Evolutionary conservation across 2,797 vertebrate genomes (phyloP).

Genomic region (Lycodopsis pacificus): DNA sequence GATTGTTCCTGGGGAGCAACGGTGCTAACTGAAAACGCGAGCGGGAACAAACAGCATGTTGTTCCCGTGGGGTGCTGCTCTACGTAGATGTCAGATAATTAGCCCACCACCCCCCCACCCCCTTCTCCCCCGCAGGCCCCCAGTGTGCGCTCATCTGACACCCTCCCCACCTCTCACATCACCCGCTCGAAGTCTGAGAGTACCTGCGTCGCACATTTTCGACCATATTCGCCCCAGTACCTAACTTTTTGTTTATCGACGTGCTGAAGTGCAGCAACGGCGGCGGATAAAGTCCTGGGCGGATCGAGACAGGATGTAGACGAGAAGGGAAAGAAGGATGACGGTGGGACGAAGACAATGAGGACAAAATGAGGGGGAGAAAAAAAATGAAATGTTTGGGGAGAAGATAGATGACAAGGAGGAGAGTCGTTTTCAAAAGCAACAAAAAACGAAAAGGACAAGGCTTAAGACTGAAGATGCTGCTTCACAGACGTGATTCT

Average conservation of each 20-base stretch:
- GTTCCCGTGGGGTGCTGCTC: conserved; percentile 80
- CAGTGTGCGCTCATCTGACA: conserved; percentile 70
- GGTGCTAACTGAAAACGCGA: conserved; percentile 82
- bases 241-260: conserved; percentile 23
- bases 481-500: conserved; percentile 66
- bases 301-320: background rate
- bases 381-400: background rate
- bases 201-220: conserved; percentile 77
- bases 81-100: conserved; percentile 86
- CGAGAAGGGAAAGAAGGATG: background rate
- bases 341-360: background rate
- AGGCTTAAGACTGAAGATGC: conserved; percentile 43
- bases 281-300: background rate
- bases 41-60: conserved; percentile 83
- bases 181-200: conserved; percentile 52
- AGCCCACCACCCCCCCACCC: conserved; percentile 43
- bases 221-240: conserved; percentile 33
- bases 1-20: conserved; percentile 83
- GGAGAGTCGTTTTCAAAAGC: conserved; percentile 8
- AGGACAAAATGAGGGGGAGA: background rate
- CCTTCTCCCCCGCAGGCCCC: conserved; percentile 50
- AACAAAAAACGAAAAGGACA: conserved; percentile 4
- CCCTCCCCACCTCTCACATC: conserved; percentile 52
- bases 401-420: conserved; percentile 21
- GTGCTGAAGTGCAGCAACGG: background rate